Conservation (phyloP, 2,888 invertebrate genomes). For the Ferdinandea cuprea region DNA sequence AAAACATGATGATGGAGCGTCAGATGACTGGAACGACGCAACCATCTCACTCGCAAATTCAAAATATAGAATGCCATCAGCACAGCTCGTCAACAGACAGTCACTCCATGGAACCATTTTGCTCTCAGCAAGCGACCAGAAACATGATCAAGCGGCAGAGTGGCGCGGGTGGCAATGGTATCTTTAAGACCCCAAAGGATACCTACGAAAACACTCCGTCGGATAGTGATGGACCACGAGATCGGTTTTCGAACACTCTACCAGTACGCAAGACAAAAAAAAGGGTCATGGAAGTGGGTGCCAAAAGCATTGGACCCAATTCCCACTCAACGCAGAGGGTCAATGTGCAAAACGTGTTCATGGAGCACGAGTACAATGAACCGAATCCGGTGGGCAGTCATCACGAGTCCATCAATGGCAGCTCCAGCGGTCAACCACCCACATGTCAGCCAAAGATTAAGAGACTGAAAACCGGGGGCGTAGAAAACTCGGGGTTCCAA, state of each 20-base stretch:
- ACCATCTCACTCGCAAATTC: constrained; percentile 74
- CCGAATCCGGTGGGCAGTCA: constrained; percentile 77
- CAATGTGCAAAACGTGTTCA: constrained; percentile 83
- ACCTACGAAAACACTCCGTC: constrained; percentile 85
- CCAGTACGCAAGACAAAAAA: constrained; percentile 85
- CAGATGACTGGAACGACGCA: constrained; percentile 67
- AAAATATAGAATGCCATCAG: constrained; percentile 76
- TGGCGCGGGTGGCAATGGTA: constrained; percentile 75
- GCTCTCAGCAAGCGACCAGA: constrained; percentile 74
- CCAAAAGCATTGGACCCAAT: constrained; percentile 82
- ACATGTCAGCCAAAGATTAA: constrained; percentile 67
- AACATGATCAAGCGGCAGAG: constrained; percentile 80
- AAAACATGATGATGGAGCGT: constrained; percentile 75
- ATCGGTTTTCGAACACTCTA: constrained; percentile 84
- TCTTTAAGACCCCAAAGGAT: constrained; percentile 81
- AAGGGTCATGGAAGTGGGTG: constrained; percentile 83
- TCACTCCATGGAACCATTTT: constrained; percentile 76
- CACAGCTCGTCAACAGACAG: constrained; percentile 76
- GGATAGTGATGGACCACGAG: constrained; percentile 82
- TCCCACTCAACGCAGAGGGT: constrained; percentile 79
- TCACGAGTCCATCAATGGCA: constrained; percentile 75
- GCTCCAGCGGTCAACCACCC: constrained; percentile 75
- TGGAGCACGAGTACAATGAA: constrained; percentile 81
- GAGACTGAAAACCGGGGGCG: constrained; percentile 85
- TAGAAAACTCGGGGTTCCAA: constrained; percentile 91